A percentile compares a stretch with the other conserved stretches of the same genome.
Evolutionary conservation across 2,888 invertebrate species (phyloP).

Genomic region (Catocala fraxini): DNA sequence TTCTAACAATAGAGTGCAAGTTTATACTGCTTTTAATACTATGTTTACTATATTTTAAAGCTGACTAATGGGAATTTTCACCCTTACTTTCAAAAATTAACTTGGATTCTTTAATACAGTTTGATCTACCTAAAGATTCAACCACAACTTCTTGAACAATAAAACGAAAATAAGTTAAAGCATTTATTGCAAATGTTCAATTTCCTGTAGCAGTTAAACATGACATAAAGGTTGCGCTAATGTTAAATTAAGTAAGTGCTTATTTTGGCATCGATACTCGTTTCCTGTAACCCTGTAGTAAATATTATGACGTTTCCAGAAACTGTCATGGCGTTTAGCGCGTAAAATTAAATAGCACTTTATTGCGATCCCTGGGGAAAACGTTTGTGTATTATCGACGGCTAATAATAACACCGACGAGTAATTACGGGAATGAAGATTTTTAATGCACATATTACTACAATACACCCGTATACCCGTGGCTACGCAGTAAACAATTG

Average conservation of each 20-base stretch:
- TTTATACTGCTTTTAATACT: conserved; percentile 28
- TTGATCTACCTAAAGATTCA: not conserved
- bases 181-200: conserved; percentile 1
- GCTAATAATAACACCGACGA: conserved; percentile 28
- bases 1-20: conserved; percentile 51
- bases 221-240: not conserved
- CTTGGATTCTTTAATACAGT: not conserved
- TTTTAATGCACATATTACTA: conserved; percentile 8
- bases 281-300: conserved; percentile 27
- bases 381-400: conserved; percentile 31
- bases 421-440: conserved; percentile 24
- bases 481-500: too few species aligned
- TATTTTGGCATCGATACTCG: conserved; percentile 33
- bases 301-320: conserved; percentile 35
- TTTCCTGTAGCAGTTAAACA: conserved; percentile 3
- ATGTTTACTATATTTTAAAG: conserved; percentile 11
- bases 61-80: conserved; percentile 40
- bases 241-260: conserved; percentile 27
- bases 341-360: conserved; percentile 45
- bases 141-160: not conserved
- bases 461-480: too few species aligned
- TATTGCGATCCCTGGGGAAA: conserved; percentile 29
- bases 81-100: conserved; percentile 31
- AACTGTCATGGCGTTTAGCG: conserved; percentile 19
- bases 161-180: conserved; percentile 1